These are phyloP conservation scores for Corythornis vintsioides DNA, from an alignment of 2,113 vertebrate genomes.

Conservation along the genomic window DNA sequence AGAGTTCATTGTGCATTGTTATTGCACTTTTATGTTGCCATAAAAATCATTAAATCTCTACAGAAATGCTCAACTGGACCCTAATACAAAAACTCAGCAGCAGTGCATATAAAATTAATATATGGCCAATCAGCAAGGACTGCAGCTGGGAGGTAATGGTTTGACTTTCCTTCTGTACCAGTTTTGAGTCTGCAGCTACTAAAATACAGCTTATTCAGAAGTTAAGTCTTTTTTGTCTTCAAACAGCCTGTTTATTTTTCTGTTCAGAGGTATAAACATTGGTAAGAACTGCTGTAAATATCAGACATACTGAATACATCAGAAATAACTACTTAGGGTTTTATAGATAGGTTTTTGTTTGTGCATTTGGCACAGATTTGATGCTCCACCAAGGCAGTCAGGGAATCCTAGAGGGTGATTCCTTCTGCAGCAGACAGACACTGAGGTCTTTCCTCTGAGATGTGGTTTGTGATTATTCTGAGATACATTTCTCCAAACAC, in stretches of 20 bases:
- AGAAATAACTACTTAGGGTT: background rate
- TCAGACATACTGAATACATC: too few relatives aligned
- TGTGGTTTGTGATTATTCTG: background rate
- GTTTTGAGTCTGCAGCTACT: background rate
- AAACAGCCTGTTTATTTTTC: background rate
- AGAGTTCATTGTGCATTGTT: background rate
- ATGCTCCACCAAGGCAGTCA: background rate
- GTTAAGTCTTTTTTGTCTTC: background rate
- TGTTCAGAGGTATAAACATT: background rate
- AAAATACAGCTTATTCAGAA: background rate
- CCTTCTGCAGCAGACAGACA: background rate
- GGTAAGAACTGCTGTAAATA: background rate
- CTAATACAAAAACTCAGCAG: background rate
- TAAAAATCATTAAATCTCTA: slow-evolving; percentile 17
- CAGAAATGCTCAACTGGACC: background rate
- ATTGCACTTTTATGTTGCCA: background rate
- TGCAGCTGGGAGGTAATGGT: background rate
- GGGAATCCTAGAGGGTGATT: background rate
- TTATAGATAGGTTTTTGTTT: background rate
- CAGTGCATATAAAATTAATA: background rate
- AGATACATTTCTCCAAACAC: background rate
- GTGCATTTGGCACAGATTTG: background rate
- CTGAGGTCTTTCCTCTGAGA: background rate
- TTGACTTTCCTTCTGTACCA: background rate
- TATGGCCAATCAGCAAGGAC: background rate